phyloP scores from a whole-genome alignment of 2,888 invertebrate genomes.

The Spodoptera exigua region DNA sequence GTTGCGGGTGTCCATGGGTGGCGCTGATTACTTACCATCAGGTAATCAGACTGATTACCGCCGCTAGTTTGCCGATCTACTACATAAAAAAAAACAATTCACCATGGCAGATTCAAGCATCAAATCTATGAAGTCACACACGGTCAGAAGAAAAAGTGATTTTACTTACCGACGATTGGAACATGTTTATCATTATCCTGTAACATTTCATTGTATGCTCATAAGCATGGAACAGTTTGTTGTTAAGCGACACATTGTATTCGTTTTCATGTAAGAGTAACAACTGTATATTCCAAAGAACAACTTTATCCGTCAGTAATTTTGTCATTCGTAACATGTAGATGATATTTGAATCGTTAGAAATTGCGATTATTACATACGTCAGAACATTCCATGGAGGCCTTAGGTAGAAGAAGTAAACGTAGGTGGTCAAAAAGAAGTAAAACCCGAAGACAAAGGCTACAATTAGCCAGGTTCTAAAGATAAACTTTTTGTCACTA shows the following conservation, averaged over 20 bases:
- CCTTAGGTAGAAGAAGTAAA: neutral
- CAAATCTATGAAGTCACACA: no score
- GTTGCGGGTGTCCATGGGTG: no score
- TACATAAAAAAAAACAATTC: no score
- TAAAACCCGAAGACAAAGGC: neutral
- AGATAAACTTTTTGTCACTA: neutral
- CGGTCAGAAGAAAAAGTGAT: no score
- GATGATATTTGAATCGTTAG: slow-evolving; percentile 27
- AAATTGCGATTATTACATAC: neutral
- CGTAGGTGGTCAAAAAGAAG: neutral
- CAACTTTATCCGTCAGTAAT: slow-evolving; percentile 20
- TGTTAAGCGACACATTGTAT: neutral
- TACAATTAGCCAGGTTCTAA: slow-evolving; percentile 21
- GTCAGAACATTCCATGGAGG: slow-evolving; percentile 4
- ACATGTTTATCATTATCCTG: neutral
- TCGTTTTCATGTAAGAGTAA: neutral
- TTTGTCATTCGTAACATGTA: slow-evolving; percentile 33
- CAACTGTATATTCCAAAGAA: slow-evolving; percentile 36
- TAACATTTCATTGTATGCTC: neutral
- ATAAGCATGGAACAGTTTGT: neutral
- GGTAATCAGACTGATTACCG: no score
- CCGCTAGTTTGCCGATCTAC: no score
- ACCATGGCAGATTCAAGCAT: rapidly evolving
- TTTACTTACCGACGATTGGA: neutral
- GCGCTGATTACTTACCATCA: no score